Evolutionary conservation across 2,888 invertebrate genomes (phyloP).

Genomic region (Cerceris ruficornis): DNA sequence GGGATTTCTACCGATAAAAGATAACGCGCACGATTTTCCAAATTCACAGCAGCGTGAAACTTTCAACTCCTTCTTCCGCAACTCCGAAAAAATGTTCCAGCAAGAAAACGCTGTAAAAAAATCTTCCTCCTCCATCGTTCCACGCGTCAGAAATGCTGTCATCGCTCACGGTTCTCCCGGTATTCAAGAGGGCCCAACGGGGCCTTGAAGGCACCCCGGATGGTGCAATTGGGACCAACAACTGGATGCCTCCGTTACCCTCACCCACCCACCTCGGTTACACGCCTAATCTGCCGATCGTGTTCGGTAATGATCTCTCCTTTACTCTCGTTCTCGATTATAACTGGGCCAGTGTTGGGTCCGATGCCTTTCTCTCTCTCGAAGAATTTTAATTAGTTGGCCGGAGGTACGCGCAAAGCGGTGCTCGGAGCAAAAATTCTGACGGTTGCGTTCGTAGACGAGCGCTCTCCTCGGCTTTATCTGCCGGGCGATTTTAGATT

Average conservation of each 20-base stretch:
- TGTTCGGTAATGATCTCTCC: conserved; percentile 60
- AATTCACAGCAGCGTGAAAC: no score
- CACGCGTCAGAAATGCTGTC: no score
- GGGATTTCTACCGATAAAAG: no score
- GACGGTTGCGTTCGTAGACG: background rate
- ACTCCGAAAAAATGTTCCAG: no score
- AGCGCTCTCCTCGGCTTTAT: background rate
- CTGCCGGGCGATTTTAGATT: background rate
- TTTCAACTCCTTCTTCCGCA: no score
- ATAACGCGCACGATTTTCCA: no score
- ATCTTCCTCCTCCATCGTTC: no score
- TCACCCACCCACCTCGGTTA: conserved; percentile 46
- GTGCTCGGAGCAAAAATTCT: background rate
- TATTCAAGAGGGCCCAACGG: conserved; percentile 27
- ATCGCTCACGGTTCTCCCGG: background rate
- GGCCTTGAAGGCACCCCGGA: conserved; percentile 55
- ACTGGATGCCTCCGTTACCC: conserved; percentile 32
- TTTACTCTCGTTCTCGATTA: conserved; percentile 40
- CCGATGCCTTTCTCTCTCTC: conserved; percentile 29
- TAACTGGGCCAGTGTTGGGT: conserved; percentile 49
- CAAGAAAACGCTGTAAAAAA: no score
- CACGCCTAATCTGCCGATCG: conserved; percentile 56
- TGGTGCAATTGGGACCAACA: conserved; percentile 42
- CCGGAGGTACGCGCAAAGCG: conserved; percentile 5
- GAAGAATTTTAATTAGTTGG: conserved; percentile 44